Base-by-base conservation (phyloP, 2,797 vertebrate genomes). In the Xenops minutus region DNA sequence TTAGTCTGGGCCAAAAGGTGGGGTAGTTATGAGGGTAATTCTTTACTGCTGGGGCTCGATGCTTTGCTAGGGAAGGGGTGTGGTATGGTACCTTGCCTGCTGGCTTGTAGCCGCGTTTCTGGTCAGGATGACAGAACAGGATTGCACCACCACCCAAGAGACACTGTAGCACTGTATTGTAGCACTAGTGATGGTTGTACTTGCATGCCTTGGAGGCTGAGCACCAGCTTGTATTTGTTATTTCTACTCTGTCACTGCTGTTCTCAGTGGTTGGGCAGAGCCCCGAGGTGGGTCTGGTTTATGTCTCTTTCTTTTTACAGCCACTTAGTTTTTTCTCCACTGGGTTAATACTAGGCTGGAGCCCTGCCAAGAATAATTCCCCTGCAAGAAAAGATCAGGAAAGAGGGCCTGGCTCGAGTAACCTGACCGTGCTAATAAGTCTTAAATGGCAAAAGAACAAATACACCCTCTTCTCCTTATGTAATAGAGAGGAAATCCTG, bases 401-500 rank as follows among this genome's bases (percentile, higher is more conserved):
- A 95, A 52, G 48, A 89, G 90, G 51, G 73, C 81, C 82, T 91
- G 88, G 84, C 85, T 92, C 0, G 1, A 84, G 54, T 94, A 94
- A 94, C 77, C 72, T 77, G 71, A 52, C 48, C 1, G 5, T 83
- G 79, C 72, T 94, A 86, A 63, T 76, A 75, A 66, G 83, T 61
- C 51, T 64, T 76, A 92, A 89, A 73, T 0, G 1, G 49, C 54
- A 56, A 61, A 95, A 84, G 89, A 95, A 92, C 88, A 95, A 94
- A 88, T 69, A 67, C 69, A 73, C 51, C 37, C 73, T 80, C 62
- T 68, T 20, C 26, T 89, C n/a, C 85, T 95, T 92, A 90, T 86
- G 91, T 89, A 96, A 96, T n/a, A 66, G 74, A 77, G 90, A 92
- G 94, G 92, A 95, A 96, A 95, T 97, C 95, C 95, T 92, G 93